phyloP scores from a whole-genome alignment of 2,888 invertebrate genomes.

The Bombyx huttoni region DNA sequence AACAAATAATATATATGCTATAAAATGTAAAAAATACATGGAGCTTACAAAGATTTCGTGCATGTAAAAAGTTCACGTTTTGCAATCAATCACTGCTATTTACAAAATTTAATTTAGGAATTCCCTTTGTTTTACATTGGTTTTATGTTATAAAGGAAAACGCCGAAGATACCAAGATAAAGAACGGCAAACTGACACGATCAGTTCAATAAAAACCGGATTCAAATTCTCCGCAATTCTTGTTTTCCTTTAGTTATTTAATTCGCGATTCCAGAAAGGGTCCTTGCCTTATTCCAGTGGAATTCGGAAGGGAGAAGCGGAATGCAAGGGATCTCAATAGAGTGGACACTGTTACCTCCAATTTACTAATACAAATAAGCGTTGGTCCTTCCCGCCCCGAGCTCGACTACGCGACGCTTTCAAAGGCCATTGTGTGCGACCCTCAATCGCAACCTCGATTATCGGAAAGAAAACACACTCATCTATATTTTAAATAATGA shows the following conservation, averaged over 20 bases:
- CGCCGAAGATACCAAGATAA: neutral
- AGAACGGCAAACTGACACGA: neutral
- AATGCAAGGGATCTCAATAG: conserved; percentile 29
- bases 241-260: neutral
- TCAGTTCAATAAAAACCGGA: neutral
- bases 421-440: conserved; percentile 59
- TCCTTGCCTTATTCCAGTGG: neutral
- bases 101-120: too few species aligned
- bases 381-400: conserved; percentile 34
- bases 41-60: too few species aligned
- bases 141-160: neutral
- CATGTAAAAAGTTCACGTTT: too few species aligned
- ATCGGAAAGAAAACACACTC: conserved; percentile 71
- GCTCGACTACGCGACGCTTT: conserved; percentile 43
- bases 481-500: conserved; percentile 73
- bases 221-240: neutral
- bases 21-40: too few species aligned
- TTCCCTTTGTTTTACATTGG: too few species aligned
- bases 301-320: neutral
- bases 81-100: too few species aligned
- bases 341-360: conserved; percentile 58
- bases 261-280: neutral
- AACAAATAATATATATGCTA: too few species aligned
- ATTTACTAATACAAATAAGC: conserved; percentile 70
- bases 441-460: conserved; percentile 68